phyloP scores from a whole-genome alignment of 2,113 vertebrate species.

The Megalops atlanticus region DNA sequence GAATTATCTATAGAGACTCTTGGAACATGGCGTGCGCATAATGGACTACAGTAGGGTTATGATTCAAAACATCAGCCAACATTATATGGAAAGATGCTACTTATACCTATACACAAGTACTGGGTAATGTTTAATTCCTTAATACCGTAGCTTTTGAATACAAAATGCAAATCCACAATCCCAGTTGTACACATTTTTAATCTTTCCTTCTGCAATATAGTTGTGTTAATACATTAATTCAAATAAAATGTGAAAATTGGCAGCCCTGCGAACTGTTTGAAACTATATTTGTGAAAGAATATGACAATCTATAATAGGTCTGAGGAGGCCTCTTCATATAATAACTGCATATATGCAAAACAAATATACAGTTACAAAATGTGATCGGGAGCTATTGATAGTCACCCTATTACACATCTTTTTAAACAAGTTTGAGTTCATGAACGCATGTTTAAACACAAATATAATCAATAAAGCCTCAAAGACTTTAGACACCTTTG shows the following conservation, averaged over 20 bases:
- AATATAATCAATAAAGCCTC: neutral
- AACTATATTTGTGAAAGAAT: neutral
- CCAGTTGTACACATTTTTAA: neutral
- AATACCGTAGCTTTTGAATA: neutral
- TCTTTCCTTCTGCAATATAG: neutral
- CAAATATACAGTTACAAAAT: neutral
- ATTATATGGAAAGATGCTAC: neutral
- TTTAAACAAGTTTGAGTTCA: neutral
- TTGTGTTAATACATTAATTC: neutral
- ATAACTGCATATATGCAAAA: neutral
- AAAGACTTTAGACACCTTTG: neutral
- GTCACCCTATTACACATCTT: neutral
- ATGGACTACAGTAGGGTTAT: slow-evolving; percentile 3
- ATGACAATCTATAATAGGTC: neutral
- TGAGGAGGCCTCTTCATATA: neutral
- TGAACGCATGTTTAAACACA: neutral
- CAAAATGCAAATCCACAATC: neutral
- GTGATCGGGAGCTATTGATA: neutral
- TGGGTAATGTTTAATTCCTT: neutral
- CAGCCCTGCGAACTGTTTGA: neutral
- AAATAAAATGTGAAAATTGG: neutral
- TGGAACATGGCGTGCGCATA: neutral
- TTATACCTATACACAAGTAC: neutral
- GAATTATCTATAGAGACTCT: neutral
- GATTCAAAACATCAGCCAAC: neutral